These are phyloP conservation scores for Peromyscus melanophrys DNA, from an alignment of 2,797 vertebrate species.

Conservation along the genomic window DNA sequence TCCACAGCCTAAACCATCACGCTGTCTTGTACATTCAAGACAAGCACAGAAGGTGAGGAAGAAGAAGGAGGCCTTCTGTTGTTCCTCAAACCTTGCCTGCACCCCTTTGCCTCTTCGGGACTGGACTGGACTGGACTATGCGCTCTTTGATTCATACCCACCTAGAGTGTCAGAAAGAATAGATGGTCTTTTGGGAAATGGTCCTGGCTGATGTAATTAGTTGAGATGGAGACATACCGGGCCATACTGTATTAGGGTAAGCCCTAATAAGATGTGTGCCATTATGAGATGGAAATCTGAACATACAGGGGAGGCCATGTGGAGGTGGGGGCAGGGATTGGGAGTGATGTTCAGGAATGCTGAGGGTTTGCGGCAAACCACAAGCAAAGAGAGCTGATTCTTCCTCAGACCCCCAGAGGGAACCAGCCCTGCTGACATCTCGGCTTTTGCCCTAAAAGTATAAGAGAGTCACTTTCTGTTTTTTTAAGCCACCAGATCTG, in stretches of 20 bases:
- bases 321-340: not conserved
- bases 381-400: not conserved
- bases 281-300: not conserved
- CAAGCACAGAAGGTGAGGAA: not conserved
- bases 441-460: not conserved
- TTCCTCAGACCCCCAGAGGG: not conserved
- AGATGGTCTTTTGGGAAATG: not conserved
- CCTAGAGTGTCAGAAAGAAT: not conserved
- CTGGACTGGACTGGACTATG: too few relatives aligned
- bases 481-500: not conserved
- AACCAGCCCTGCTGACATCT: not conserved
- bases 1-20: not conserved
- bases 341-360: not conserved
- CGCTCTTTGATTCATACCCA: not conserved
- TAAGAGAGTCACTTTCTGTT: not conserved
- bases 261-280: not conserved
- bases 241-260: not conserved
- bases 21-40: not conserved
- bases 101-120: not conserved
- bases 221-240: slow-evolving; percentile 12
- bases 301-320: not conserved
- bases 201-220: not conserved
- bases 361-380: not conserved
- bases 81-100: not conserved
- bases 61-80: not conserved